Conservation (phyloP, 2,113 vertebrate genomes). For the Rattus rattus region DNA sequence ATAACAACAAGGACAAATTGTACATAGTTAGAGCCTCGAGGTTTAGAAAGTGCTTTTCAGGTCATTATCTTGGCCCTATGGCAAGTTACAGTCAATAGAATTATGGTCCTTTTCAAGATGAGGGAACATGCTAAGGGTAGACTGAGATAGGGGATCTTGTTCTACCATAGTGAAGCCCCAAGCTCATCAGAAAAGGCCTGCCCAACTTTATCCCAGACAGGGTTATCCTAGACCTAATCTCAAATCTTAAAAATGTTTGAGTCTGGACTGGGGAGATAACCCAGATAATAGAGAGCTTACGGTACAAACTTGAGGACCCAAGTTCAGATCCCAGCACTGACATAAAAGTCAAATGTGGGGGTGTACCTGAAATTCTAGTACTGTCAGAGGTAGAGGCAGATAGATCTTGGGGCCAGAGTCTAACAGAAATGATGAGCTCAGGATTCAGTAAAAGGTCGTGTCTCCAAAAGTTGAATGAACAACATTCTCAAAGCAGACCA, state of each 20-base stretch:
- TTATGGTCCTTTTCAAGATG: neutral
- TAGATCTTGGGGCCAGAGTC: neutral
- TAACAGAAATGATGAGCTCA: neutral
- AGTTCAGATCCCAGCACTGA: neutral
- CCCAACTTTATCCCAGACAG: neutral
- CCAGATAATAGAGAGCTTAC: neutral
- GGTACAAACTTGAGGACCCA: neutral
- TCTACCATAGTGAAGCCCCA: neutral
- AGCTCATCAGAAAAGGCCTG: neutral
- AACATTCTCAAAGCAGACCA: neutral
- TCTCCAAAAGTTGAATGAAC: neutral
- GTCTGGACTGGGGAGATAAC: neutral
- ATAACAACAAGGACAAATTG: constrained; percentile 35
- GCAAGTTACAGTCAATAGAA: neutral
- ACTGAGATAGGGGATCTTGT: too few species aligned
- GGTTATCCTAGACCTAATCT: neutral
- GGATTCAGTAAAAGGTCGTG: neutral
- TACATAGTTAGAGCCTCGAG: neutral
- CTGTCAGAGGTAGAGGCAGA: too few species aligned
- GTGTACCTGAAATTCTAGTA: neutral
- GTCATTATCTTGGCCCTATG: constrained; percentile 5
- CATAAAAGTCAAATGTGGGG: neutral
- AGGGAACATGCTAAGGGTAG: neutral
- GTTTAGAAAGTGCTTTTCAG: neutral
- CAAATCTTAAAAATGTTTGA: neutral